Evolutionary conservation across 1,140 invertebrate genomes (phyloP), one percentile per base, ranked within the genome.

Genomic region (Chironomus tepperi): DNA sequence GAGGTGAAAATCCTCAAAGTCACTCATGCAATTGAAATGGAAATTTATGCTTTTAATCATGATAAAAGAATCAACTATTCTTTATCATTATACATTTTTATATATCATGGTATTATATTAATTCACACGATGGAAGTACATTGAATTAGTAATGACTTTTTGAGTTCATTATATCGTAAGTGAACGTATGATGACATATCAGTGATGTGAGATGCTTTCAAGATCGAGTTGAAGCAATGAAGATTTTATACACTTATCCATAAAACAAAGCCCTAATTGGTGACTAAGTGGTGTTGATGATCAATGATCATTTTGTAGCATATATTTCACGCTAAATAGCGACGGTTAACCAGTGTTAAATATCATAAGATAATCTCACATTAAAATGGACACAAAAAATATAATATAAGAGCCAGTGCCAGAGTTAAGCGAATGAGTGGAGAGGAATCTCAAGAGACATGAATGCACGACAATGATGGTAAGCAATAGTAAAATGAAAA

Each of bases 371-470:
- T 57, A 57, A 57, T 57, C 47, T 57, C 47, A 12, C 12, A 15
- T n/a, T n/a, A 15, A 47, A 9, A 47, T 47, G 24, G 24, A 34
- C 24, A 34, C 24, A 34, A 34, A 34, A 34, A 34, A 34, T 34
- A 34, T 5, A 34, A n/a, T n/a, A n/a, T n/a, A n/a, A n/a, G 2
- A 34, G 24, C 24, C 24, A 34, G 24, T n/a, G n/a, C 24, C 24
- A 47, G n/a, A 57, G n/a, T 57, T n/a, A 57, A 57, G 10, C 8
- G 43, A 47, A 15, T 10, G 47, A 15, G n/a, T 5, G 8, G 15
- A 57, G n/a, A 57, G n/a, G n/a, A 57, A 57, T 57, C 47, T 57
- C 47, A 57, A 57, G 8, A 57, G 47, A 57, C 47, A 57, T 57
- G n/a, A 57, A 57, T 57, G 47, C 47, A 57, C 47, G 47, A 57